Conservation (phyloP, 1,140 invertebrate genomes). For the Diploscapter pachys region DNA sequence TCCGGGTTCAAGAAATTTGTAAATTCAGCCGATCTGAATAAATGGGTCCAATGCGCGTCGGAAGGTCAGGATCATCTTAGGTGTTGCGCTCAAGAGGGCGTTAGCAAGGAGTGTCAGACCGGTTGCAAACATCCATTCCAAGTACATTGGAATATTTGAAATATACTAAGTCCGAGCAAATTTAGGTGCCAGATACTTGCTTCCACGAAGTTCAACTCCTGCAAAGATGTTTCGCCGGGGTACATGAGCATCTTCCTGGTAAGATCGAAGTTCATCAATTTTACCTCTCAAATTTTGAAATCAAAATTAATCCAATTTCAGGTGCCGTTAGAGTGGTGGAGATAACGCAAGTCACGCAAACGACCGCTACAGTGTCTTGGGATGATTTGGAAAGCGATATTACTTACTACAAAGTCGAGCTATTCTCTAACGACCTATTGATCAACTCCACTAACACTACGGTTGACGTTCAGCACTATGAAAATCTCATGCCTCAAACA, state of each 20-base stretch:
- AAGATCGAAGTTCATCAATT: too few relatives aligned
- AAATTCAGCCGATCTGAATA: constrained; percentile 24
- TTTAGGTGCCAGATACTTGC: constrained; percentile 22
- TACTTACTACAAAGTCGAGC: constrained; percentile 9
- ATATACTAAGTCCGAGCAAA: not conserved
- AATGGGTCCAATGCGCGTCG: constrained; percentile 34
- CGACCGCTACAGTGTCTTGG: constrained; percentile 17
- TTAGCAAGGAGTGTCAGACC: constrained; percentile 21
- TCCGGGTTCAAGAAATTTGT: not conserved
- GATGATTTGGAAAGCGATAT: constrained; percentile 15
- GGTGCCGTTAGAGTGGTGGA: constrained; percentile 3
- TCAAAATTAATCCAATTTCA: not conserved
- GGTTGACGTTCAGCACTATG: constrained; percentile 7
- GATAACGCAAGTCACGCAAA: not conserved
- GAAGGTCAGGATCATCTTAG: constrained; percentile 33
- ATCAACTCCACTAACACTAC: constrained; percentile 17
- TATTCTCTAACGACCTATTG: constrained; percentile 10
- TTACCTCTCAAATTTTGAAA: not conserved
- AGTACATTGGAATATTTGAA: not conserved
- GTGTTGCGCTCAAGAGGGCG: constrained; percentile 27
- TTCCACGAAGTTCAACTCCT: constrained; percentile 6
- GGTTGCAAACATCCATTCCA: constrained; percentile 30
- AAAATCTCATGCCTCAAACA: not conserved
- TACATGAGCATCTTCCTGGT: constrained; percentile 10
- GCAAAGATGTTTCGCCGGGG: constrained; percentile 16